Percentiles rank a stretch among this genome's conserved stretches.
Conservation (phyloP, 2,113 vertebrate genomes). For the Brachyhypopomus gauderio region DNA sequence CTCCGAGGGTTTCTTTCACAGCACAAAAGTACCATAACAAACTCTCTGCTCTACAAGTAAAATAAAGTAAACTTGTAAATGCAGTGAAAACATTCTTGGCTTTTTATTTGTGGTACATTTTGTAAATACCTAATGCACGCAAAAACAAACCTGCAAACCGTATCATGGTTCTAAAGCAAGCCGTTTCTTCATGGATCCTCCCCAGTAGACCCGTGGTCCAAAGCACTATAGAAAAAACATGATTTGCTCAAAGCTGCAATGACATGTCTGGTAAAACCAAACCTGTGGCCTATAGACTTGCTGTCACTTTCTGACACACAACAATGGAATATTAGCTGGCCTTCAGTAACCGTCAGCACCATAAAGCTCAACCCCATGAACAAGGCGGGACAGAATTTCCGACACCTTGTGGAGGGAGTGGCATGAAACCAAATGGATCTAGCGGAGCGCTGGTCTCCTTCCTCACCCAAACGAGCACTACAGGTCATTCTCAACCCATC, state of each 20-base stretch:
- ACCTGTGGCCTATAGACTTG: conserved; percentile 44
- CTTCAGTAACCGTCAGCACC: not conserved
- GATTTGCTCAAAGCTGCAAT: conserved; percentile 36
- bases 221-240: conserved; percentile 11
- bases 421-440: not conserved
- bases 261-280: conserved; percentile 41
- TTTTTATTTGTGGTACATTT: conserved; percentile 79
- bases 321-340: not conserved
- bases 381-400: not conserved
- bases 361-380: not conserved
- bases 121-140: conserved; percentile 63
- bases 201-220: not conserved
- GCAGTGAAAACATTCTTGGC: conserved; percentile 79
- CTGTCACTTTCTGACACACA: not conserved
- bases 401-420: not conserved
- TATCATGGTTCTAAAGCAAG: conserved; percentile 3
- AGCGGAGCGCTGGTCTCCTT: conserved; percentile 17
- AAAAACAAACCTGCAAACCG: not conserved
- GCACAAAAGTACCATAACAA: conserved; percentile 68
- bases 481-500: conserved; percentile 44
- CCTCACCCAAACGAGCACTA: conserved; percentile 39
- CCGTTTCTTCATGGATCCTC: not conserved
- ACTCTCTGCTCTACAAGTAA: conserved; percentile 65
- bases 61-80: conserved; percentile 69
- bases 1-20: conserved; percentile 67